Percentiles rank a stretch among this genome's conserved stretches.
Conservation (phyloP, 2,888 invertebrate genomes). For the Xanthorhoe designata region DNA sequence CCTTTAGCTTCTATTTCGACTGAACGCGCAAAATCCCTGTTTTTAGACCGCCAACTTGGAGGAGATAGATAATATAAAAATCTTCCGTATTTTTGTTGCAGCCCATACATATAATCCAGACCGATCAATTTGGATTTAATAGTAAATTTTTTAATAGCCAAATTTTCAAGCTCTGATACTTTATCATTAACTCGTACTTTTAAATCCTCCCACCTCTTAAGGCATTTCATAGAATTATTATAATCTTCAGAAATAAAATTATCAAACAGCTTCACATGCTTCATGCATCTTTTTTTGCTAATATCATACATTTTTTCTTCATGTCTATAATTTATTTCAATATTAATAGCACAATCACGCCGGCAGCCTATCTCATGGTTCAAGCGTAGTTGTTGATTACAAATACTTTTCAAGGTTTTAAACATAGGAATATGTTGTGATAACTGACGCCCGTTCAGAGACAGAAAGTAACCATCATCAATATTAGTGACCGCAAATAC, state of each 20-base stretch:
- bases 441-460: conserved; percentile 54
- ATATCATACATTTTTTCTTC: conserved; percentile 81
- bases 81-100: conserved; percentile 88
- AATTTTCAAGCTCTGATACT: conserved; percentile 71
- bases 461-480: conserved; percentile 61
- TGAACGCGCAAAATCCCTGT: conserved; percentile 80
- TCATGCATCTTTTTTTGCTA: conserved; percentile 75
- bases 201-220: conserved; percentile 81
- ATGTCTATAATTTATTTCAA: conserved; percentile 81
- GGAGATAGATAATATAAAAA: conserved; percentile 89
- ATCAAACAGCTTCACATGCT: conserved; percentile 86
- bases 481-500: conserved; percentile 59
- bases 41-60: conserved; percentile 83
- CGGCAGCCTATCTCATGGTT: conserved; percentile 70
- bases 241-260: conserved; percentile 87
- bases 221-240: conserved; percentile 83
- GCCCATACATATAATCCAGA: conserved; percentile 87
- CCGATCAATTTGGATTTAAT: conserved; percentile 81
- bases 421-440: conserved; percentile 53
- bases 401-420: conserved; percentile 60
- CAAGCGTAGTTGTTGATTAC: conserved; percentile 55
- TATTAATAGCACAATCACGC: conserved; percentile 79
- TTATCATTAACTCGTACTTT: conserved; percentile 70
- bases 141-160: conserved; percentile 69
- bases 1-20: conserved; percentile 77